Base-by-base conservation (phyloP, 2,888 invertebrate genomes). In the Kryphioiulus occultus region DNA sequence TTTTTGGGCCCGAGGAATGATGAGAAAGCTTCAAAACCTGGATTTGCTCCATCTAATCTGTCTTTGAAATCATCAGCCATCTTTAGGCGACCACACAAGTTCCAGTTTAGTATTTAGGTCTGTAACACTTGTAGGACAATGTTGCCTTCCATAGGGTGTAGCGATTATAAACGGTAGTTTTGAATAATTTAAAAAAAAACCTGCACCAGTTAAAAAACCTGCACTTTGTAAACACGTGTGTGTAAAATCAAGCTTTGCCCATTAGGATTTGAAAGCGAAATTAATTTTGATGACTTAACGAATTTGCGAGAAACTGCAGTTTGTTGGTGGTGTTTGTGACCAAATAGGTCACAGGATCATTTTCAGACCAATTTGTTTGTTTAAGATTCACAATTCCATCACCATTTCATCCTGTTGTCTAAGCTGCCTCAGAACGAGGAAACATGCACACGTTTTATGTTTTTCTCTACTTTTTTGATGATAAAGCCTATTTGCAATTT, bases 51-150 rank as follows among this genome's bases (percentile, higher is more conserved):
- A 68, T 68, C 68, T 68, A 68, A 68, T 68, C 68, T 68, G 10
- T 68, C 68, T 68, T 68, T 68, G 68, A 68, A 68, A 68, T 68
- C 68, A 68, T 68, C 68, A 68, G 59, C 59, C 59, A 59, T 59
- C 59, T 59, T 59, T 19, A 59, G 68, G 26, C 68, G 68, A 68
- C 68, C 68, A 68, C 68, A 68, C 68, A 68, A 68, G 68, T 12
- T 68, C 68, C 68, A 68, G 68, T 68, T 68, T 26, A 68, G 68
- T 68, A 26, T 68, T 26, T 68, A 68, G 68, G 68, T 68, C 26
- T 68, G 68, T 68, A 26, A 68, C 12, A 68, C 26, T 68, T 68
- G 68, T 68, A 26, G 26, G 68, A 68, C 68, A 68, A 68, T 12
- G 26, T 26, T 26, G 26, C n/a, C 68, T 68, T 12, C 68, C 26